Evolutionary conservation across 2,888 invertebrate genomes (phyloP), one percentile per base, ranked within the genome.

Genomic region (Coelogynopora nodosa): DNA sequence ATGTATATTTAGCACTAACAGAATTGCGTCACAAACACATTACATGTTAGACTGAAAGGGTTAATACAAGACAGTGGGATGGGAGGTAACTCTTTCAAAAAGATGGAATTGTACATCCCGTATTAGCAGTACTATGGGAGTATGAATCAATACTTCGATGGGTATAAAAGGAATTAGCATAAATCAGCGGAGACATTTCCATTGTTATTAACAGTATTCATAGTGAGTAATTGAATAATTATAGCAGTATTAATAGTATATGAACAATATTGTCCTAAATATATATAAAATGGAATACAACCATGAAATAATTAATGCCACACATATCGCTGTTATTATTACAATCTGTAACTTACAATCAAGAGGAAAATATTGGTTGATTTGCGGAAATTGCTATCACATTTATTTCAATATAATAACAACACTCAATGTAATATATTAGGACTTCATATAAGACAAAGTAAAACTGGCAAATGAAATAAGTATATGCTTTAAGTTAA

Each of bases 111-210:
- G 2, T 23, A 13, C 23, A 74, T 13, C 49, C 18, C 18, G 49
- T 49, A 13, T 49, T 49, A 49, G 49, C 49, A 49, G 49, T 49
- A 49, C 18, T 49, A 74, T 74, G 23, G 74, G 10, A 74, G 27
- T 5, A 26, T 74, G 23, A 26, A 74, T 74, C 23, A 74, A 23
- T 74, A 74, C 74, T 74, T 74, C 27, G 74, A 74, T 26, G 74
- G 27, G 23, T 74, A 5, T 13, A 74, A 74, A 74, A 74, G 18
- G 74, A 26, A 74, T 74, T 13, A 74, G 23, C 10, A 26, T 13
- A 74, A 74, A 74, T 74, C 74, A 74, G 74, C 74, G 74, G 2
- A 49, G 49, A n/a, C n/a, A n/a, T n/a, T n/a, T n/a, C n/a, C n/a
- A n/a, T n/a, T n/a, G n/a, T n/a, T n/a, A n/a, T n/a, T n/a, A n/a